Evolutionary conservation across 2,888 invertebrate species (phyloP).

Genomic region (Therioaphis trifolii): DNA sequence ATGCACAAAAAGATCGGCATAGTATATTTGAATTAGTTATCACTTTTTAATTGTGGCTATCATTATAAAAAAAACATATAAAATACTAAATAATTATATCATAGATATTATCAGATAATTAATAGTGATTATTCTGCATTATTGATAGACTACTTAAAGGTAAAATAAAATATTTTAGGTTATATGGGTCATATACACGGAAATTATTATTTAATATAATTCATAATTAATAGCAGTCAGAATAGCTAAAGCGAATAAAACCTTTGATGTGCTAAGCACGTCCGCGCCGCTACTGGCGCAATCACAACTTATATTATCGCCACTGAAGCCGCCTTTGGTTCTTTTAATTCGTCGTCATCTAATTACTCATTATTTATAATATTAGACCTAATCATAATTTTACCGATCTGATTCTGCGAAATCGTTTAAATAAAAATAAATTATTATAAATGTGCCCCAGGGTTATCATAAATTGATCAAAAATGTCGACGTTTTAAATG

Average conservation of each 20-base stretch:
- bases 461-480: constrained; percentile 49
- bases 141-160: background rate
- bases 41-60: background rate
- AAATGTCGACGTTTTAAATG: constrained; percentile 46
- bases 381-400: constrained; percentile 40
- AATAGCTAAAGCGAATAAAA: background rate
- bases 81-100: background rate
- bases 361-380: constrained; percentile 45
- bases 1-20: background rate
- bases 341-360: constrained; percentile 46
- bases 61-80: background rate
- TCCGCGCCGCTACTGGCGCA: background rate
- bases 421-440: constrained; percentile 46
- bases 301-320: constrained; percentile 25
- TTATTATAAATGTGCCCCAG: constrained; percentile 23
- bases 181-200: constrained; percentile 22
- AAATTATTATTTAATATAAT: constrained; percentile 43
- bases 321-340: constrained; percentile 30
- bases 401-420: constrained; percentile 43
- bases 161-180: constrained; percentile 11
- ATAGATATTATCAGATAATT: constrained; percentile 10
- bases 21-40: background rate
- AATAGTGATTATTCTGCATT: constrained; percentile 26
- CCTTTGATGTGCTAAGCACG: constrained; percentile 42
- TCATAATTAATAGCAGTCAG: constrained; percentile 37